Evolutionary conservation across 2,797 vertebrate species (phyloP).

Genomic region (Cuculus canorus): DNA sequence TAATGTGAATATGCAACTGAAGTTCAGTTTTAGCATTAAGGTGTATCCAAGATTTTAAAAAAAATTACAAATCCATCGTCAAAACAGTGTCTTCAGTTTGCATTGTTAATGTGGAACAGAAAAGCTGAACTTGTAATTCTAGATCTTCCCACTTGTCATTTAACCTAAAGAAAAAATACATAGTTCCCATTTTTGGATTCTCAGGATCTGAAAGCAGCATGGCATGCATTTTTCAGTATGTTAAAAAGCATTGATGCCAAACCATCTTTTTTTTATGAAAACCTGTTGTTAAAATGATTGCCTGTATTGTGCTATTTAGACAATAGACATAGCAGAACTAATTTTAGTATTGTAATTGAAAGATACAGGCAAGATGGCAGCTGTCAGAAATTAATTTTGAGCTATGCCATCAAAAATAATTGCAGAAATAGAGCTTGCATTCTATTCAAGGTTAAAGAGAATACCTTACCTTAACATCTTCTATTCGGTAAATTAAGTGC

Average conservation of each 20-base stretch:
- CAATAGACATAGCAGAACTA: not conserved
- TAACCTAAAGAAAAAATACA: not conserved
- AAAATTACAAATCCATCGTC: not conserved
- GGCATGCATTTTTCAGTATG: not conserved
- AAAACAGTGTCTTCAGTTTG: not conserved
- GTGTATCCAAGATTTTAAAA: not conserved
- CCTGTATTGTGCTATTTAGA: not conserved
- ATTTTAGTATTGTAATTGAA: not conserved
- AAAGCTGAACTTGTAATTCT: not conserved
- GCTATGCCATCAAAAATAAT: not conserved
- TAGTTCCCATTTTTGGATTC: not conserved
- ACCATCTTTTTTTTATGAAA: not conserved
- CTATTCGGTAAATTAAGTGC: not conserved
- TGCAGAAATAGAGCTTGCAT: not conserved
- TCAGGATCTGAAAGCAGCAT: not conserved
- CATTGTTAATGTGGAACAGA: not conserved
- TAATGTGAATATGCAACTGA: not conserved
- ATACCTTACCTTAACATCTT: not conserved
- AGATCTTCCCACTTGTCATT: not conserved
- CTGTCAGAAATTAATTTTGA: not conserved
- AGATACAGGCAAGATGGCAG: not conserved
- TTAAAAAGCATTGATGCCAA: not conserved
- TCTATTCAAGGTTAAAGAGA: not conserved
- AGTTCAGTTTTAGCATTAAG: not conserved
- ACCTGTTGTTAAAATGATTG: not conserved